phyloP scores from a whole-genome alignment of 2,888 invertebrate species.

The Zygothrica quintamaculata region DNA sequence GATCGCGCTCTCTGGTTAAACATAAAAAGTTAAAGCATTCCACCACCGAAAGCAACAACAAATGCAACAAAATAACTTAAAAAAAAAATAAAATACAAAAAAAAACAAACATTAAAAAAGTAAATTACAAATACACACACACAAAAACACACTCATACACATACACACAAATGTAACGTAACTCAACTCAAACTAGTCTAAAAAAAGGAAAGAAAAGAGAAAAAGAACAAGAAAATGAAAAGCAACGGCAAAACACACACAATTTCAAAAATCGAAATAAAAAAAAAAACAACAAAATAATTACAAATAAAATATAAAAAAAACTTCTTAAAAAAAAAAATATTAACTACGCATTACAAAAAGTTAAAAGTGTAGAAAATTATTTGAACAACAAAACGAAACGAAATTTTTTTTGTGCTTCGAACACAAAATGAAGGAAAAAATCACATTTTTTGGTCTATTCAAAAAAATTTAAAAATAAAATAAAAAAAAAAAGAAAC shows the following conservation, averaged over 20 bases:
- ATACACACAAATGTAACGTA: conserved; percentile 59
- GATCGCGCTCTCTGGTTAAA: conserved; percentile 39
- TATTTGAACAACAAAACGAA: conserved; percentile 24
- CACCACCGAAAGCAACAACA: conserved; percentile 71
- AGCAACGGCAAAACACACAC: conserved; percentile 20
- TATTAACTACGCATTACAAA: background rate
- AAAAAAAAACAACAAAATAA: conserved; percentile 22
- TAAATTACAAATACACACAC: conserved; percentile 4
- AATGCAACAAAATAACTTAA: conserved; percentile 32
- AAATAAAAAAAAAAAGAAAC: conserved; percentile 33
- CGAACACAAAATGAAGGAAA: conserved; percentile 27
- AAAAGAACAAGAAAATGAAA: conserved; percentile 28
- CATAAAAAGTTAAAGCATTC: conserved; percentile 73
- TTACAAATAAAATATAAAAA: conserved; percentile 6
- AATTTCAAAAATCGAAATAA: conserved; percentile 10
- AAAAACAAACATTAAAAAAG: conserved; percentile 5
- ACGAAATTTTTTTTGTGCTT: conserved; percentile 43
- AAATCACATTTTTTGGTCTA: conserved; percentile 36
- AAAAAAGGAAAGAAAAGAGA: conserved; percentile 40
- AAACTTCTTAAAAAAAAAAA: conserved; percentile 23
- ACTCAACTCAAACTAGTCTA: conserved; percentile 82
- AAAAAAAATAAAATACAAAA: conserved; percentile 21
- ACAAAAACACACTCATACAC: background rate
- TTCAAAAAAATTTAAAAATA: conserved; percentile 23
- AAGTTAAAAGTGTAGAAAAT: conserved; percentile 26